Conservation (phyloP, 2,888 invertebrate species). For the Saturnia pavonia region DNA sequence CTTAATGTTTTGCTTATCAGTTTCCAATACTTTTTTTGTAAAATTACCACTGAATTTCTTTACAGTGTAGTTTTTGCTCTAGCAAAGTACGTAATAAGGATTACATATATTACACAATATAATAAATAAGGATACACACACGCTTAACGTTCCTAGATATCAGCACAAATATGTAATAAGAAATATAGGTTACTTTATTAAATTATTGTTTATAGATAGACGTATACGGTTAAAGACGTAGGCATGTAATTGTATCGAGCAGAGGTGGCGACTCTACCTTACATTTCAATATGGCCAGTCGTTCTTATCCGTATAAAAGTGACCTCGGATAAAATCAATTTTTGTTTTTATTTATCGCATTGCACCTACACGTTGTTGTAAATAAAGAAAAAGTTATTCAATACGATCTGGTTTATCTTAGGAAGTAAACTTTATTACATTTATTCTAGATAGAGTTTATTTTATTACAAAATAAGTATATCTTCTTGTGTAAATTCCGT, state of each 20-base stretch:
- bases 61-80: too few relatives aligned
- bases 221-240: conserved; percentile 14
- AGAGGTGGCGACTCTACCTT: conserved; percentile 34
- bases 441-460: background rate
- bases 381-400: conserved; percentile 35
- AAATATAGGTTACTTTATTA: conserved; percentile 8
- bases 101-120: background rate
- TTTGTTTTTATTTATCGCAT: conserved; percentile 51
- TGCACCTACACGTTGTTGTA: conserved; percentile 51
- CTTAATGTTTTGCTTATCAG: too few relatives aligned
- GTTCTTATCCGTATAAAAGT: conserved; percentile 51
- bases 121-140: background rate
- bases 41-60: too few relatives aligned
- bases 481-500: background rate
- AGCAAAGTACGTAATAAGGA: too few relatives aligned
- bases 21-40: too few relatives aligned
- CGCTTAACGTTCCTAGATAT: background rate
- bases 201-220: conserved; percentile 14
- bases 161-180: conserved; percentile 3
- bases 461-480: background rate
- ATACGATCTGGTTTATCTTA: conserved; percentile 11
- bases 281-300: conserved; percentile 30
- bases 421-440: background rate
- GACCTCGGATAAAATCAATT: conserved; percentile 54
- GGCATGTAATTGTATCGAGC: conserved; percentile 24